These are phyloP conservation scores for Lycodopsis pacificus DNA, from an alignment of 2,797 vertebrate species.

Conservation along the genomic window DNA sequence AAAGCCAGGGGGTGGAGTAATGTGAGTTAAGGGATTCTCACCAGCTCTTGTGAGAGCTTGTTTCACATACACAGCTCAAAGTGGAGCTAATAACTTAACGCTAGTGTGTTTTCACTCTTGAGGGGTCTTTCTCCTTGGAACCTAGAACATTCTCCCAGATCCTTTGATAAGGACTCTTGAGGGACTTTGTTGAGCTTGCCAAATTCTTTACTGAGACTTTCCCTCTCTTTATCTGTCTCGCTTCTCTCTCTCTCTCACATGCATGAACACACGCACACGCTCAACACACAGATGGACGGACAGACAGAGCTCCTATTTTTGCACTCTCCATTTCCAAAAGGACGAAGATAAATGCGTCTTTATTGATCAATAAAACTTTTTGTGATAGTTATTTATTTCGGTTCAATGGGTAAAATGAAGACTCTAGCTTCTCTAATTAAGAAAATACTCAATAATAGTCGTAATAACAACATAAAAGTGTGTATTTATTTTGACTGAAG, in stretches of 20 bases:
- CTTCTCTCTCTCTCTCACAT: slow-evolving; percentile 31
- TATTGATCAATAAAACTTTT: slow-evolving; percentile 6
- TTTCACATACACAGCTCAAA: slow-evolving; percentile 90
- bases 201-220: slow-evolving; percentile 79
- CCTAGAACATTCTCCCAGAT: slow-evolving; percentile 87
- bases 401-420: background rate
- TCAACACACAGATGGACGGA: background rate
- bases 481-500: slow-evolving; percentile 17
- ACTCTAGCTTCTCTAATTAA: background rate
- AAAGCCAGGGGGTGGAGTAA: slow-evolving; percentile 91
- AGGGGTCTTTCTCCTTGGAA: slow-evolving; percentile 86
- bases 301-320: slow-evolving; percentile 24
- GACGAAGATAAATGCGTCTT: slow-evolving; percentile 22
- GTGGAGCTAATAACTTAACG: slow-evolving; percentile 90
- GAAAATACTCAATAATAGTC: slow-evolving; percentile 13
- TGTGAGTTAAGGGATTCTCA: slow-evolving; percentile 96
- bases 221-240: slow-evolving; percentile 69
- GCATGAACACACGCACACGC: slow-evolving; percentile 12
- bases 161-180: slow-evolving; percentile 85
- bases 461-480: background rate
- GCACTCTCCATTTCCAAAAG: slow-evolving; percentile 9
- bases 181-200: slow-evolving; percentile 83
- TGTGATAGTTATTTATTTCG: background rate
- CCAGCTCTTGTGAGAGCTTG: slow-evolving; percentile 89
- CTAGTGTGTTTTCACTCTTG: slow-evolving; percentile 88